Evolutionary conservation across 2,113 vertebrate species (phyloP).

Genomic region (Cichladusa arquata): DNA sequence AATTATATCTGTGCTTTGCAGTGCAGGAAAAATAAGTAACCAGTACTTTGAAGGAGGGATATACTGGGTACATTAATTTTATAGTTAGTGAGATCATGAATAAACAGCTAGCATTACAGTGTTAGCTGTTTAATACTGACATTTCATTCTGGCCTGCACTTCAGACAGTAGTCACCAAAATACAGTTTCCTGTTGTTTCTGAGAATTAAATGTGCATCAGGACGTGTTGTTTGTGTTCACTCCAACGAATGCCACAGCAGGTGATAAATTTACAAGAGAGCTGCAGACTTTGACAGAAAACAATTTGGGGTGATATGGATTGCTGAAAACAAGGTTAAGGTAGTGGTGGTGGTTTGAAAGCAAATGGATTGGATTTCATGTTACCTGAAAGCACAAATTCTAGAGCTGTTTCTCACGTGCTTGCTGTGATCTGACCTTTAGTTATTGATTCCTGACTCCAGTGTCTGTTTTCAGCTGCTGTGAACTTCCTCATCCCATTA

Average conservation of each 20-base stretch:
- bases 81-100: neutral
- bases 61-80: neutral
- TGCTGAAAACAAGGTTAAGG: slow-evolving; percentile 37
- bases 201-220: neutral
- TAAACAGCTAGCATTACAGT: neutral
- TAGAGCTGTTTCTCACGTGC: slow-evolving; percentile 19
- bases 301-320: slow-evolving; percentile 18
- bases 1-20: neutral
- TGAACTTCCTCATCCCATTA: slow-evolving; percentile 18
- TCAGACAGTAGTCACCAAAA: neutral
- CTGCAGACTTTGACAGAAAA: slow-evolving; percentile 31
- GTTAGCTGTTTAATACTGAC: neutral
- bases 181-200: neutral
- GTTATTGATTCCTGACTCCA: slow-evolving; percentile 32
- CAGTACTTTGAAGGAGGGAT: neutral
- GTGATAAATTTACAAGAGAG: slow-evolving; percentile 7
- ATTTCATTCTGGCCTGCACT: neutral
- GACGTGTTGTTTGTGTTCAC: neutral
- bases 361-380: slow-evolving; percentile 22
- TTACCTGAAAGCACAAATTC: slow-evolving; percentile 35
- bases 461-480: neutral
- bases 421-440: slow-evolving; percentile 37
- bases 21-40: neutral
- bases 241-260: neutral
- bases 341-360: neutral